phyloP scores from a whole-genome alignment of 2,113 vertebrate species.

The Heterotis niloticus region DNA sequence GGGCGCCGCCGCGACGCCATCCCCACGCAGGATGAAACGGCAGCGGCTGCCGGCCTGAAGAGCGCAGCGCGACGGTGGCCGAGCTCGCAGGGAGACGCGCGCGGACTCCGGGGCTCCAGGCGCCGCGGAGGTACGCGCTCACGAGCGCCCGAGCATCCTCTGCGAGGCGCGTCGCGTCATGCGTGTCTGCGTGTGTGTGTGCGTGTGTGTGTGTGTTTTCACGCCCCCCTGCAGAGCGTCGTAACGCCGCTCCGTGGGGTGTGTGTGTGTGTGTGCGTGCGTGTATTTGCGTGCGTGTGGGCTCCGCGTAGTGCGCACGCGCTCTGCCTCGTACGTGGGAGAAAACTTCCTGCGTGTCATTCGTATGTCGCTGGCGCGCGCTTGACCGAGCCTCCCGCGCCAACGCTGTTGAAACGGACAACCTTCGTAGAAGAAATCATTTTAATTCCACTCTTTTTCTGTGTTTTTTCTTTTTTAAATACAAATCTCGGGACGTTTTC shows the following conservation, averaged over 20 bases:
- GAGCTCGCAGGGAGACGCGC: conserved; percentile 56
- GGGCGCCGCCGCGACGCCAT: no score
- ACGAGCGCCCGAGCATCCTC: no score
- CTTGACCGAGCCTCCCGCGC: no score
- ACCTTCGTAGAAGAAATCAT: no score
- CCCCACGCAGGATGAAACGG: conserved; percentile 48
- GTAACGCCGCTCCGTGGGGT: conserved; percentile 41
- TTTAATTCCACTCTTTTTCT: no score
- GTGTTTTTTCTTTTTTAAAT: no score
- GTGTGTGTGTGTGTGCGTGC: conserved; percentile 46
- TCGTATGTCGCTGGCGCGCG: no score
- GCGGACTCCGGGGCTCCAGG: conserved; percentile 48
- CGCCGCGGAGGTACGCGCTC: conserved; percentile 48
- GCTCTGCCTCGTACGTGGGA: conserved; percentile 38
- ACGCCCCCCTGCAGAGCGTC: conserved; percentile 45
- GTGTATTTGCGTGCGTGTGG: conserved; percentile 35
- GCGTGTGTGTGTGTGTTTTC: conserved; percentile 34
- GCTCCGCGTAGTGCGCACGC: conserved; percentile 55
- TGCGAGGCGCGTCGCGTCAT: conserved; percentile 35
- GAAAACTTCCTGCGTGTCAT: conserved; percentile 50
- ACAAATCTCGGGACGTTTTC: no score
- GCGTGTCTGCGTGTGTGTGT: conserved; percentile 3
- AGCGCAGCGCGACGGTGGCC: conserved; percentile 47
- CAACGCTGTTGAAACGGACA: no score
- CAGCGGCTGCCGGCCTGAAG: conserved; percentile 52